A percentile compares a stretch with the other conserved stretches of the same genome.
Evolutionary conservation across 2,797 vertebrate species (phyloP).

Genomic region (Takifugu ocellatus): DNA sequence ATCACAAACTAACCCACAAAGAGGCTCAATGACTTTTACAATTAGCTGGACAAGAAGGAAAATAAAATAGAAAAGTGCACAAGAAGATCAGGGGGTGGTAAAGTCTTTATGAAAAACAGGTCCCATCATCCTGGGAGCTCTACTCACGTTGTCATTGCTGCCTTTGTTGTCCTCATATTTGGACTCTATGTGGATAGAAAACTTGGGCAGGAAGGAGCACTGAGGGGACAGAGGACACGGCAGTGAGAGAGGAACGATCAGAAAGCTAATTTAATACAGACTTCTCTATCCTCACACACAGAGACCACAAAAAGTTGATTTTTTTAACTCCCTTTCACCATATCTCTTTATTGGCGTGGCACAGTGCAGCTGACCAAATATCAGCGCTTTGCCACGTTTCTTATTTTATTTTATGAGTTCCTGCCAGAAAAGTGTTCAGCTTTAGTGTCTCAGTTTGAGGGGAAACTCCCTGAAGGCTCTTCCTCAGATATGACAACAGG

Average conservation of each 20-base stretch:
- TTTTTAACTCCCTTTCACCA: not conserved
- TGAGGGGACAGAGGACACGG: constrained; percentile 59
- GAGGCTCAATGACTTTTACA: no score
- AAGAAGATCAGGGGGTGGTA: no score
- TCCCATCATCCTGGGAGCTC: not conserved
- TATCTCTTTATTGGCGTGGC: no score
- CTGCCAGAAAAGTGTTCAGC: not conserved
- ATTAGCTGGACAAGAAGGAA: no score
- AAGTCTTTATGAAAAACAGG: no score
- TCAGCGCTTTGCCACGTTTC: no score
- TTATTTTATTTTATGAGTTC: no score
- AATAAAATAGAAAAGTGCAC: no score
- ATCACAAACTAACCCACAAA: no score
- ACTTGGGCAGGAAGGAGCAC: constrained; percentile 96
- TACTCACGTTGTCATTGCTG: constrained; percentile 88
- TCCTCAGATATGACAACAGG: not conserved
- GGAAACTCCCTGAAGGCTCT: not conserved
- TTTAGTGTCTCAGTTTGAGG: not conserved
- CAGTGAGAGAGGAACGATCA: constrained; percentile 13
- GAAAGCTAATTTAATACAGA: constrained; percentile 13
- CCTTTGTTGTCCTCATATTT: constrained; percentile 85
- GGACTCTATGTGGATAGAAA: constrained; percentile 96
- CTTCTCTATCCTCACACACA: constrained; percentile 12
- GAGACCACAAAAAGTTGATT: not conserved
- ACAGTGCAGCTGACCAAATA: no score